Evolutionary conservation across 2,113 vertebrate species (phyloP).

Genomic region (Ahaetulla prasina): DNA sequence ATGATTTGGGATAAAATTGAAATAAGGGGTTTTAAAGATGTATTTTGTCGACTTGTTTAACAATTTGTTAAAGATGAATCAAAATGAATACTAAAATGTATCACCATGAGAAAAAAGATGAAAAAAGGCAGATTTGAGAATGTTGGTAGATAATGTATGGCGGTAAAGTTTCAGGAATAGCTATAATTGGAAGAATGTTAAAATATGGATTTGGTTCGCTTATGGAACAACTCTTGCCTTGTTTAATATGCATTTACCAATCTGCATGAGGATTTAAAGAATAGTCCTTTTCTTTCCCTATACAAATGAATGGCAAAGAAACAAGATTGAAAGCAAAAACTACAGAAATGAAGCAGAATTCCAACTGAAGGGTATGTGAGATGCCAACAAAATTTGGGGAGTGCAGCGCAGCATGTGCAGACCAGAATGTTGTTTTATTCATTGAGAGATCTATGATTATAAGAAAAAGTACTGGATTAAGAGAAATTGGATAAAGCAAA

Average conservation of each 20-base stretch:
- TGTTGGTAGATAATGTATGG: not conserved
- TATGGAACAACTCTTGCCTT: not conserved
- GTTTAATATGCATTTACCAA: not conserved
- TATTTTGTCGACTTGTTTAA: not conserved
- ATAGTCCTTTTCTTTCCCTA: not conserved
- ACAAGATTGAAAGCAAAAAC: not conserved
- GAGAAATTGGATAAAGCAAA: not conserved
- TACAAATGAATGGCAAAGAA: not conserved
- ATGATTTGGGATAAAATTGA: not conserved
- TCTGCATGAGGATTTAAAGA: not conserved
- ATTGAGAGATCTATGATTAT: not conserved
- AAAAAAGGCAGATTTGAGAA: not conserved
- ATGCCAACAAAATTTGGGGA: not conserved
- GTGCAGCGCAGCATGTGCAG: not conserved
- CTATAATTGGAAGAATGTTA: not conserved
- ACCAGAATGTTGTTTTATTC: not conserved
- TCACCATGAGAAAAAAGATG: not conserved
- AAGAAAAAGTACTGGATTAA: not conserved
- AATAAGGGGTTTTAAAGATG: not conserved
- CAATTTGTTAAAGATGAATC: not conserved
- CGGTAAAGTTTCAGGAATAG: not conserved
- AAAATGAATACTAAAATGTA: not conserved
- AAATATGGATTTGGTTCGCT: not conserved
- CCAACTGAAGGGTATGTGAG: not conserved
- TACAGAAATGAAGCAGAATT: not conserved